Evolutionary conservation across 2,888 invertebrate genomes (phyloP), one percentile per base, ranked within the genome.

Genomic region (Lasioglossum marginatum): DNA sequence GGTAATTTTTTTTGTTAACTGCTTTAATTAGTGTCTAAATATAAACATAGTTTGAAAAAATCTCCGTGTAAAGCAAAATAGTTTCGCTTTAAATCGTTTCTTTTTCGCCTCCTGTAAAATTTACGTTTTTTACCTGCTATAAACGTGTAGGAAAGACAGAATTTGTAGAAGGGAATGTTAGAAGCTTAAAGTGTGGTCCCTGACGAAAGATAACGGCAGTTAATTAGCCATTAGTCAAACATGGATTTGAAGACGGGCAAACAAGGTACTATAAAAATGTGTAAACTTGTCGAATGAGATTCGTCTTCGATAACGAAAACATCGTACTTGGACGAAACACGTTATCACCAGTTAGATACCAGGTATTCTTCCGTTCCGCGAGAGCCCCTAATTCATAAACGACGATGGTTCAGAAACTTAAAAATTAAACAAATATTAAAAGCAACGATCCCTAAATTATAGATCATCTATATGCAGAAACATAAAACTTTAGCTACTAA

Each of bases 271-370:
- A 5, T 27, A 27, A 31, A 27, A 60, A 31, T 60, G 27, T 60
- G 4, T 14, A 27, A n/a, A 60, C 52, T 43, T 2, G 52, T 23
- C 52, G 23, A 23, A 48, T 23, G 19, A 77, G n/a, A 77, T 68
- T 48, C 31, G n/a, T 71, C 19, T 8, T 57, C 16, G n/a, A 16
- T 48, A 66, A 31, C 40, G 66, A 63, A 66, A 34, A 60, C 63
- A 88, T 71, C 74, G 79, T 79, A 68, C 68, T 68, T 76, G 77
- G 45, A 85, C 77, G 81, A 89, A 45, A 86, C 87, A 82, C 80
- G 77, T 72, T 71, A 40, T 76, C 66, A 66, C 23, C 43, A 70
- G 34, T 77, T 68, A 60, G 19, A 31, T 71, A 10, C n/a, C 31
- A 79, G 40, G 66, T 82, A 12, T 68, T 68, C 68, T 68, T 34